These are phyloP conservation scores for Bolborhynchus lineola DNA, from an alignment of 2,113 vertebrate species.

Conservation along the genomic window DNA sequence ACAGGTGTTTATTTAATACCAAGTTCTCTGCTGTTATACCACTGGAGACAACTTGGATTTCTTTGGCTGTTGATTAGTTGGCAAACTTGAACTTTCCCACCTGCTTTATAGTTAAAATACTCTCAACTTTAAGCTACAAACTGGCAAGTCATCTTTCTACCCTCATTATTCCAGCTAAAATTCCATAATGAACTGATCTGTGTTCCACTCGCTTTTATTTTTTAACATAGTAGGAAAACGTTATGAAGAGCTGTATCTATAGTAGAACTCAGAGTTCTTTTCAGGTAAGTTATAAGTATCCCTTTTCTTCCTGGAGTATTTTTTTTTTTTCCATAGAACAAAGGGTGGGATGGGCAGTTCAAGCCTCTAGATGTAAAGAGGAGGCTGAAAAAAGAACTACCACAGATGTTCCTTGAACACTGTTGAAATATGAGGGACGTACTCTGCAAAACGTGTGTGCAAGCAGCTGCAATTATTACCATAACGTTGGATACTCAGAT, in stretches of 20 bases:
- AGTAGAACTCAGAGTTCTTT: neutral
- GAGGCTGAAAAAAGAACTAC: neutral
- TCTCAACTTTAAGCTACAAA: neutral
- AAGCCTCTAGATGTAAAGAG: neutral
- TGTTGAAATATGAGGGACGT: accelerated
- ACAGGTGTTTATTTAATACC: neutral
- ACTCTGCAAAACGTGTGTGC: accelerated
- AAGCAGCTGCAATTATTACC: neutral
- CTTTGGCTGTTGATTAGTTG: neutral
- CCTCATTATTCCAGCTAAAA: neutral
- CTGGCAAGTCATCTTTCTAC: neutral
- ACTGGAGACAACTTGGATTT: neutral
- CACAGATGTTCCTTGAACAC: neutral
- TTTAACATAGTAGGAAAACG: neutral
- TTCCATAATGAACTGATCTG: neutral
- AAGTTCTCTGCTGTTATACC: neutral
- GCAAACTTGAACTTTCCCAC: neutral
- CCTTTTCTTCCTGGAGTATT: neutral
- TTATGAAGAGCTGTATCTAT: neutral
- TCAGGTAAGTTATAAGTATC: conserved; percentile 17
- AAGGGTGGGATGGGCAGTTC: neutral
- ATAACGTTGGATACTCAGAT: accelerated
- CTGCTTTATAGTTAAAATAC: neutral
- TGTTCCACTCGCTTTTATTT: neutral
- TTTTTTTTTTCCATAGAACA: neutral